A percentile compares a stretch with the other conserved stretches of the same genome.
Conservation (phyloP, 2,888 invertebrate species). For the Aleiodes testaceus region DNA sequence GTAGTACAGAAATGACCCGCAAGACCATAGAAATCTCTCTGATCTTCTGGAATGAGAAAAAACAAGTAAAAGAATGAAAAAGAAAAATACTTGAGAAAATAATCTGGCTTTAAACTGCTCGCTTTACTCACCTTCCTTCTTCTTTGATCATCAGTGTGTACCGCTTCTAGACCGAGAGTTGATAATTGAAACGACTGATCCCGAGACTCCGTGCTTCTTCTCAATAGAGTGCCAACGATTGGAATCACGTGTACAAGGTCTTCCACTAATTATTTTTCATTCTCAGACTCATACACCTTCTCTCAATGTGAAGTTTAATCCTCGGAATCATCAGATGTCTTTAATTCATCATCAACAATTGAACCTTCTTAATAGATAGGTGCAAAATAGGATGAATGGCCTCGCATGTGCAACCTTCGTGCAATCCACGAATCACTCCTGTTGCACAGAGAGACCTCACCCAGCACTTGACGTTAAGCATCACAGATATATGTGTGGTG, state of each 20-base stretch:
- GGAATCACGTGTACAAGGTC: slow-evolving; percentile 11
- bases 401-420: slow-evolving; percentile 41
- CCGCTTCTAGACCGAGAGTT: not conserved
- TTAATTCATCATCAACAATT: too few species aligned
- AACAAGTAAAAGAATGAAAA: not conserved
- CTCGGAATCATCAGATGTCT: too few species aligned
- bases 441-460: slow-evolving; percentile 28
- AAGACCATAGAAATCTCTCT: not conserved
- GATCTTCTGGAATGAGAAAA: not conserved
- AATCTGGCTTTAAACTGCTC: not conserved
- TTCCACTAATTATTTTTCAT: not conserved
- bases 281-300: not conserved
- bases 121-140: slow-evolving; percentile 1
- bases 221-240: not conserved
- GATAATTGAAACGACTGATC: not conserved
- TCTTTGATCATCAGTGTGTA: not conserved
- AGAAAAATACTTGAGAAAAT: not conserved
- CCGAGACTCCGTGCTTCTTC: not conserved
- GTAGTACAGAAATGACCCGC: slow-evolving; percentile 23
- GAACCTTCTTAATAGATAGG: not conserved
- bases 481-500: slow-evolving; percentile 20
- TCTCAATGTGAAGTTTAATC: too few species aligned
- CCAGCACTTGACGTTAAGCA: slow-evolving; percentile 6
- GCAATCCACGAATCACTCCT: slow-evolving; percentile 30
- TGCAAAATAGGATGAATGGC: slow-evolving; percentile 37